Evolutionary conservation across 1,140 invertebrate genomes (phyloP).

Genomic region (Drosophila ananassae): DNA sequence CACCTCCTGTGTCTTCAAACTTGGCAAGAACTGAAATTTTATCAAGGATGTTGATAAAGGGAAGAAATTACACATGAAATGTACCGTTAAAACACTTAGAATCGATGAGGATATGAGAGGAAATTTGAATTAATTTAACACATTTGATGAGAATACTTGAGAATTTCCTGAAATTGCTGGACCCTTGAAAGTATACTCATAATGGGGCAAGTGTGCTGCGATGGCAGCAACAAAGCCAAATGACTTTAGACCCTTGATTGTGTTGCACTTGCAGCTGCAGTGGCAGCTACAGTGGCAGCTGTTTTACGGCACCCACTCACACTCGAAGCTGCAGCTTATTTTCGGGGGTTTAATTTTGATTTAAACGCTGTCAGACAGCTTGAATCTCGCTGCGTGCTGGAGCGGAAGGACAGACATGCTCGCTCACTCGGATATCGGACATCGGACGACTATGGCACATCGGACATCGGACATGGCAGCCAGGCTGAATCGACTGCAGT

Average conservation of each 20-base stretch:
- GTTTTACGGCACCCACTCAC: constrained; percentile 1
- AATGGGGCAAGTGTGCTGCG: constrained; percentile 23
- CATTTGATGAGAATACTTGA: too few species aligned
- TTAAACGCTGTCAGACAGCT: constrained; percentile 76
- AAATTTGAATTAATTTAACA: constrained; percentile 14
- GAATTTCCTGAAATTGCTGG: constrained; percentile 13
- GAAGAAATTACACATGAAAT: not conserved
- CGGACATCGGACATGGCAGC: constrained; percentile 34
- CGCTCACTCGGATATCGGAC: constrained; percentile 35
- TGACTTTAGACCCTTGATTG: constrained; percentile 71
- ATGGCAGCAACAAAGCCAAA: constrained; percentile 34
- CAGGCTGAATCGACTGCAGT: constrained; percentile 16
- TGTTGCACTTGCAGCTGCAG: constrained; percentile 41
- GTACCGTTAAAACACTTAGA: not conserved
- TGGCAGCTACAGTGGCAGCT: constrained; percentile 42
- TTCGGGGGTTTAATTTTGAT: constrained; percentile 79
- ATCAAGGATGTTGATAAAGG: not conserved
- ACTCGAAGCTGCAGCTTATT: constrained; percentile 57
- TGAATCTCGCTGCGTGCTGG: constrained; percentile 63
- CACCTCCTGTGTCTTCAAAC: not conserved
- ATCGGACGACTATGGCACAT: not conserved
- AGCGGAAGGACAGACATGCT: constrained; percentile 61
- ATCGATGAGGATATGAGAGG: constrained; percentile 9
- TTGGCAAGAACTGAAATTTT: not conserved
- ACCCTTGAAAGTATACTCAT: constrained; percentile 9